phyloP scores from a whole-genome alignment of 92 coral and sea anemone genomes.

The Parazoanthus atlanticus region DNA sequence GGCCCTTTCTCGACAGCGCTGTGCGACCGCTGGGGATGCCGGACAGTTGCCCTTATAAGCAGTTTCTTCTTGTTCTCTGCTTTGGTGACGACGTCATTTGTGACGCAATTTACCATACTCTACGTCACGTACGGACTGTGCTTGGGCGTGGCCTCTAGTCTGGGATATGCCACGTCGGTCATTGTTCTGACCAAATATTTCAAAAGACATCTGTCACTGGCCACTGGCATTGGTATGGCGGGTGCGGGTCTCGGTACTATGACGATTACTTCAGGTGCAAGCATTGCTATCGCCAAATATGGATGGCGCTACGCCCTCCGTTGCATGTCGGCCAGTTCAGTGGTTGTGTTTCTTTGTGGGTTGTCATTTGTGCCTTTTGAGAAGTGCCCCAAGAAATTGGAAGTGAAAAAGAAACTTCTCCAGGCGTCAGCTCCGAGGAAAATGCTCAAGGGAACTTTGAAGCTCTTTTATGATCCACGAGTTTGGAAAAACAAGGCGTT shows the following conservation, averaged over 20 bases:
- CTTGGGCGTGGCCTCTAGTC: constrained; percentile 42
- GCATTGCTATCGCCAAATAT: constrained; percentile 16
- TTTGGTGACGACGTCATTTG: constrained; percentile 24
- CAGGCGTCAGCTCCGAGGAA: background rate
- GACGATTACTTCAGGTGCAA: constrained; percentile 35
- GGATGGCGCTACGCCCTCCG: constrained; percentile 38
- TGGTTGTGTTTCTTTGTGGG: constrained; percentile 33
- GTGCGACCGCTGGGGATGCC: constrained; percentile 46
- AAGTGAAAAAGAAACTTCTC: background rate
- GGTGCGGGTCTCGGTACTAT: constrained; percentile 35
- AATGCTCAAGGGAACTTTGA: constrained; percentile 21
- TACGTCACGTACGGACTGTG: constrained; percentile 42
- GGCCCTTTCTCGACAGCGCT: constrained; percentile 33
- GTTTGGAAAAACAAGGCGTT: constrained; percentile 44
- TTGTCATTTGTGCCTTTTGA: constrained; percentile 20
- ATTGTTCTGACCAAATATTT: constrained; percentile 36
- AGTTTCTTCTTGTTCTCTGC: constrained; percentile 37
- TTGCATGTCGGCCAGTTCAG: constrained; percentile 27
- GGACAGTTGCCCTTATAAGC: constrained; percentile 32
- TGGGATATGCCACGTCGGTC: constrained; percentile 35
- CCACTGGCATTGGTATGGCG: constrained; percentile 42
- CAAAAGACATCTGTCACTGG: constrained; percentile 39
- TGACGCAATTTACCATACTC: constrained; percentile 12
- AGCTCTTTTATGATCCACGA: constrained; percentile 22
- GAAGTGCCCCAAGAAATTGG: background rate